Evolutionary conservation across 2,888 invertebrate genomes (phyloP).

Genomic region (Bibio marci): DNA sequence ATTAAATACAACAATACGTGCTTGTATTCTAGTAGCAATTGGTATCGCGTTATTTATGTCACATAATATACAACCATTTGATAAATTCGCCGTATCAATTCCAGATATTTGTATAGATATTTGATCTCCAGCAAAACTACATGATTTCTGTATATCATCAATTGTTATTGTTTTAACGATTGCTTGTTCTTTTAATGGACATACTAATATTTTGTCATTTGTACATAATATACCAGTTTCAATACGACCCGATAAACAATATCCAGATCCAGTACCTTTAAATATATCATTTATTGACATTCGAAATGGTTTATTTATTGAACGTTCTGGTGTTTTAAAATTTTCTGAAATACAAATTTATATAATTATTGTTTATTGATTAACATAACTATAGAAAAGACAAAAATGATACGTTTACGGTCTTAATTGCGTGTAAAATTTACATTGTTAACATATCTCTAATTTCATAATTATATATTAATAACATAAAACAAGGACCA

Average conservation of each 20-base stretch:
- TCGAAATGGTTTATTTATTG: constrained; percentile 74
- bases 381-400: not conserved
- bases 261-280: constrained; percentile 80
- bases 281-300: constrained; percentile 90
- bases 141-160: constrained; percentile 49
- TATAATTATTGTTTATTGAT: too few relatives aligned
- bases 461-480: too few relatives aligned
- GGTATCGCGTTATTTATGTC: constrained; percentile 67
- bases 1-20: constrained; percentile 87
- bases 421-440: too few relatives aligned
- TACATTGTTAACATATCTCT: too few relatives aligned
- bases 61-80: constrained; percentile 75
- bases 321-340: constrained; percentile 73
- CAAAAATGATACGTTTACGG: not conserved
- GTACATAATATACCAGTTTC: constrained; percentile 78
- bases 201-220: constrained; percentile 74
- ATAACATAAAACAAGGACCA: too few relatives aligned
- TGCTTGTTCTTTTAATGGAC: constrained; percentile 73
- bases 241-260: constrained; percentile 78
- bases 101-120: constrained; percentile 61
- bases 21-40: constrained; percentile 65
- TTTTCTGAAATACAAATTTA: constrained; percentile 41
- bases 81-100: constrained; percentile 69
- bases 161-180: constrained; percentile 57
- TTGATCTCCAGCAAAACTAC: constrained; percentile 88